Evolutionary conservation across 2,888 invertebrate species (phyloP).

Genomic region (Drosophila nigricruria): DNA sequence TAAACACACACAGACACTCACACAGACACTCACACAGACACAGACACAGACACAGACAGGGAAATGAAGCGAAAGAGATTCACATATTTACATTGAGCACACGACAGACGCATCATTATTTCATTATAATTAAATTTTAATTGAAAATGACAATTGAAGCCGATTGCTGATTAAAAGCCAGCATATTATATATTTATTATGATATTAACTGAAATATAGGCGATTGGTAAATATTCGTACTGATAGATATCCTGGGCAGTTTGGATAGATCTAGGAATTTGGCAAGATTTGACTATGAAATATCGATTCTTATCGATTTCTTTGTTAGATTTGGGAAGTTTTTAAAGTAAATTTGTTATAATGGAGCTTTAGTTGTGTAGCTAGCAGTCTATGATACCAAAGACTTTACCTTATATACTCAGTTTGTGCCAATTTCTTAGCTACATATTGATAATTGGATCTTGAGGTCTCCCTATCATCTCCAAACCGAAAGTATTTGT

Average conservation of each 20-base stretch:
- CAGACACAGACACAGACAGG: background rate
- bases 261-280: background rate
- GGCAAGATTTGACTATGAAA: background rate
- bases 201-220: background rate
- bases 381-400: no score
- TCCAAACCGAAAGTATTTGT: no score
- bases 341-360: no score
- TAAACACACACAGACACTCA: background rate
- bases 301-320: no score
- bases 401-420: no score
- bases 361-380: no score
- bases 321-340: no score
- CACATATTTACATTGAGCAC: slow-evolving; percentile 22
- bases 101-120: slow-evolving; percentile 50
- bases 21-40: no score
- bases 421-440: no score
- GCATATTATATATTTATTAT: slow-evolving; percentile 3
- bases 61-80: background rate
- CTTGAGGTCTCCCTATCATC: no score
- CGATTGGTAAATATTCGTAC: background rate
- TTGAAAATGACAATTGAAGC: slow-evolving; percentile 41
- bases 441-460: no score
- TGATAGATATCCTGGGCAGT: background rate
- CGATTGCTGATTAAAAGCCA: slow-evolving; percentile 32
- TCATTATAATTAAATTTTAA: slow-evolving; percentile 57